Conservation (phyloP, 92 coral and sea anemone species). For the Virgularia gustaviana region DNA sequence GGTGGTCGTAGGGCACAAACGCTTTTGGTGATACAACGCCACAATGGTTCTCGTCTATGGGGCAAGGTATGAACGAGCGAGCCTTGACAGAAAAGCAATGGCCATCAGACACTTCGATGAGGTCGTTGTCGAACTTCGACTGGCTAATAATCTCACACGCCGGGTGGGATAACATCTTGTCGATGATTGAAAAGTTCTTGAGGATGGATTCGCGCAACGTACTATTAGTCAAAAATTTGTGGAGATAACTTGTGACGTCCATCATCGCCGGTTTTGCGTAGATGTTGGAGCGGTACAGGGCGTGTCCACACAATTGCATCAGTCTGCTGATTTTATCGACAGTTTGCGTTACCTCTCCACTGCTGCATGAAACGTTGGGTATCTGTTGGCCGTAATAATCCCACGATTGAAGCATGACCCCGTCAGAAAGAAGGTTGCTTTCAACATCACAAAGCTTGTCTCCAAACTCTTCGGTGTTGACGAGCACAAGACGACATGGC, state of each 20-base stretch:
- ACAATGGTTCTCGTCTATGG: not conserved
- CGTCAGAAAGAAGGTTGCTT: no score
- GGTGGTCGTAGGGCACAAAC: not conserved
- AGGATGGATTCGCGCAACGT: not conserved
- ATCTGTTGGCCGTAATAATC: no score
- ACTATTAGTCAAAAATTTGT: not conserved
- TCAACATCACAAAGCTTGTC: no score
- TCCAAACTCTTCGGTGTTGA: no score
- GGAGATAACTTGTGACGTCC: conserved; percentile 14
- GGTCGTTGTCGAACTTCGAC: conserved; percentile 5
- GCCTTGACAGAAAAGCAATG: not conserved
- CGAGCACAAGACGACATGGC: no score
- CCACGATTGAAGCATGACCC: no score
- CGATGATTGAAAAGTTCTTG: not conserved
- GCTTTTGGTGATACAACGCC: conserved; percentile 15
- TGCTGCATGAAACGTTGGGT: no score
- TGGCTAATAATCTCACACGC: conserved; percentile 2
- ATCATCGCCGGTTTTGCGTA: not conserved
- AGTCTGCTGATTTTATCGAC: no score
- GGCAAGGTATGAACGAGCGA: not conserved
- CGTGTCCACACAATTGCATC: no score
- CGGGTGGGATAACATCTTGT: not conserved
- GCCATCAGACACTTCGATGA: conserved; percentile 10
- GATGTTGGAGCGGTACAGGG: not conserved
- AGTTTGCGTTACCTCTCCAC: no score